phyloP scores from a whole-genome alignment of 2,113 vertebrate species.

The Crotophaga sulcirostris region DNA sequence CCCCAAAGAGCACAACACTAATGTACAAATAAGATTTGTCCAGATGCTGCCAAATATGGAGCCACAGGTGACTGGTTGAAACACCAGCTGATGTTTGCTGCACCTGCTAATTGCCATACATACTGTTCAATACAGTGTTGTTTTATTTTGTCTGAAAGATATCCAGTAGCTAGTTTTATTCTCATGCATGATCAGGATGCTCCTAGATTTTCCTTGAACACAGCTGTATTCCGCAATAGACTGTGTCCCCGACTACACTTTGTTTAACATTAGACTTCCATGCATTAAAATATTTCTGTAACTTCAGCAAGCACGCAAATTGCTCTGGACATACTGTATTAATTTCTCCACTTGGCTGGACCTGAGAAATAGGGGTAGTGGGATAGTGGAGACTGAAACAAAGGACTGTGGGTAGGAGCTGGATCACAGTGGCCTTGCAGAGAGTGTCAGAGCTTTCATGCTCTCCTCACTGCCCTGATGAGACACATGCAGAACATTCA shows the following conservation, averaged over 20 bases:
- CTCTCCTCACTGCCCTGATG: rapidly evolving
- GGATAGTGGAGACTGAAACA: background rate
- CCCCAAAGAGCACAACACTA: background rate
- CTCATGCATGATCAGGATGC: background rate
- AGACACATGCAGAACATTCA: background rate
- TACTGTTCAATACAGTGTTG: background rate
- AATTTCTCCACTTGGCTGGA: background rate
- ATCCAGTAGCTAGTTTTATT: background rate
- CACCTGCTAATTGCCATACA: background rate
- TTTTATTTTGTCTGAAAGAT: background rate
- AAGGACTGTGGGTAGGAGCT: background rate
- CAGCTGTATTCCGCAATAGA: background rate
- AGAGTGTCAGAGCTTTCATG: background rate
- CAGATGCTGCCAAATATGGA: background rate
- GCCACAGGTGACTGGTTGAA: background rate
- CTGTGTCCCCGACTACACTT: background rate
- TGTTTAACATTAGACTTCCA: background rate
- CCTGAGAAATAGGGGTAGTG: background rate
- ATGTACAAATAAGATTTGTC: background rate
- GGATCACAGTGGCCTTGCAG: background rate
- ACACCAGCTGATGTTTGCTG: slow-evolving; percentile 17
- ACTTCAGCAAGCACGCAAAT: background rate
- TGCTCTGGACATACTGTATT: background rate
- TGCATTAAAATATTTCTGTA: background rate
- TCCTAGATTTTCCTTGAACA: background rate